Evolutionary conservation across 2,113 vertebrate genomes (phyloP).

Genomic region (Paramormyrops kingsleyae): DNA sequence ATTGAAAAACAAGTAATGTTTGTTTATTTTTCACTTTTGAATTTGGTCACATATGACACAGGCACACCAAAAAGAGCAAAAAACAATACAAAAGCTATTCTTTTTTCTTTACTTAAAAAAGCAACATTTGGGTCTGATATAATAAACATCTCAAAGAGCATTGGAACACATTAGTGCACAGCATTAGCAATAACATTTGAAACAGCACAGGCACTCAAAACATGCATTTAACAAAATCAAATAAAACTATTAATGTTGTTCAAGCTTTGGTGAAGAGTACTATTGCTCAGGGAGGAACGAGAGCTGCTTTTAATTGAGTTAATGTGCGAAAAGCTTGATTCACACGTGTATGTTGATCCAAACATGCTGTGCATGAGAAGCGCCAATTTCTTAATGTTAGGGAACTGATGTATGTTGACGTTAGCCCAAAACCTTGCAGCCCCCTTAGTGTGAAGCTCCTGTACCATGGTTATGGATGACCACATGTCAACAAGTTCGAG

Average conservation of each 20-base stretch:
- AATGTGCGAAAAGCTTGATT: background rate
- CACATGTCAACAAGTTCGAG: background rate
- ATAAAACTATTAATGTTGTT: background rate
- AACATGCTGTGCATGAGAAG: background rate
- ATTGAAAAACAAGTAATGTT: no score
- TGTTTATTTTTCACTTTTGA: no score
- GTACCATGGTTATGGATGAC: background rate
- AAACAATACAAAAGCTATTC: no score
- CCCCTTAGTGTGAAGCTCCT: background rate
- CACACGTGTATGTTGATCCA: background rate
- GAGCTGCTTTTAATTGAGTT: background rate
- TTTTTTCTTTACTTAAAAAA: no score
- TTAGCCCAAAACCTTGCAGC: background rate
- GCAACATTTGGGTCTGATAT: background rate
- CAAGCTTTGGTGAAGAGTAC: background rate
- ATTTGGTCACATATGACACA: no score
- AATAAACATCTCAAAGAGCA: background rate
- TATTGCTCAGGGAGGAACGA: background rate
- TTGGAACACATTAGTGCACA: background rate
- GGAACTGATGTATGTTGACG: background rate
- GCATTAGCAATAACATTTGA: background rate
- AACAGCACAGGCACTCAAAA: background rate
- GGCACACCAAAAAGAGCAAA: no score
- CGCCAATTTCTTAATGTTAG: background rate
- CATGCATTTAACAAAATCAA: background rate